phyloP scores from a whole-genome alignment of 2,113 vertebrate genomes.

The Trachemys scripta region DNA sequence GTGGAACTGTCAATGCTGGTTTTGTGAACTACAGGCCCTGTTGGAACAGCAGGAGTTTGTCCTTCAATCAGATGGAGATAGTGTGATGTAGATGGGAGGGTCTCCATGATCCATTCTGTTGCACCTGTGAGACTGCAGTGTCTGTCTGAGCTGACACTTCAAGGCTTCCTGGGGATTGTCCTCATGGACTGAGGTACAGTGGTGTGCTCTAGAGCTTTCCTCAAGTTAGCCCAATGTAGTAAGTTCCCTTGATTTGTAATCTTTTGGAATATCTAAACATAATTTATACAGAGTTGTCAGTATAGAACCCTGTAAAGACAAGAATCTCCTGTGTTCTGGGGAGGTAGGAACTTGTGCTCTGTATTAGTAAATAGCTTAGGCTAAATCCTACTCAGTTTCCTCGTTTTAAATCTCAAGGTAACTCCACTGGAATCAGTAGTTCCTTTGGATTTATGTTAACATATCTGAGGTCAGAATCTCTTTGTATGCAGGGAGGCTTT shows the following conservation, averaged over 20 bases:
- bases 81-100: not conserved
- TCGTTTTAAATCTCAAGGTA: not conserved
- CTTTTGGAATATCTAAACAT: not conserved
- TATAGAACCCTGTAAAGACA: not conserved
- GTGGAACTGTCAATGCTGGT: not conserved
- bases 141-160: not conserved
- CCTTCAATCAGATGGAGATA: not conserved
- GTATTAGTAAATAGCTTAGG: not conserved
- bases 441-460: not conserved
- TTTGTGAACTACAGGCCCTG: not conserved
- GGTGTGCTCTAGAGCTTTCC: accelerated
- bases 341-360: not conserved
- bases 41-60: not conserved
- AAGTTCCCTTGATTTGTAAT: not conserved
- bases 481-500: not conserved
- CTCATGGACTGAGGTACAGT: accelerated
- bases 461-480: not conserved
- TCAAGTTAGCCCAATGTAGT: accelerated
- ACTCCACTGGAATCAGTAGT: not conserved
- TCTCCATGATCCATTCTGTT: not conserved
- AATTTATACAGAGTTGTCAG: not conserved
- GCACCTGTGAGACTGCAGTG: not conserved
- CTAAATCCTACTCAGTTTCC: not conserved
- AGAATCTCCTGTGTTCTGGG: not conserved
- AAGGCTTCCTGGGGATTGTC: not conserved